A percentile compares a stretch with the other conserved stretches of the same genome.
Evolutionary conservation across 2,888 invertebrate genomes (phyloP).

Genomic region (Acleris holmiana): DNA sequence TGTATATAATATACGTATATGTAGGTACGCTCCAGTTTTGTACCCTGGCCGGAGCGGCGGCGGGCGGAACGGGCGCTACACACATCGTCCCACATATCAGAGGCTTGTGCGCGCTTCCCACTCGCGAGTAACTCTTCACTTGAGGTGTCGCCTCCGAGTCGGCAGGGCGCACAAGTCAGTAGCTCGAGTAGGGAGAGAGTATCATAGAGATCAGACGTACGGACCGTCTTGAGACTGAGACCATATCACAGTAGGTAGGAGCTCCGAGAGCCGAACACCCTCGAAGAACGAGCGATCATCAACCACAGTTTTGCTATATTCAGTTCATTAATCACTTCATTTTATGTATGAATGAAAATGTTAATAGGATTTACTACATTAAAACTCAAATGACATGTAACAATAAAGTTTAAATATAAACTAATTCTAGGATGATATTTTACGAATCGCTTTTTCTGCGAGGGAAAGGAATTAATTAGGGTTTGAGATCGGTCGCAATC

Average conservation of each 20-base stretch:
- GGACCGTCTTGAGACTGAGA: conserved; percentile 84
- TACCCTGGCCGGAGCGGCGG: conserved; percentile 68
- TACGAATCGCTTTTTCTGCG: conserved; percentile 82
- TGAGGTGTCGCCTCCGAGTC: conserved; percentile 41
- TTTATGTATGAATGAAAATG: conserved; percentile 16
- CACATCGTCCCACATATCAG: conserved; percentile 83
- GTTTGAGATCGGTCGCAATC: conserved; percentile 77
- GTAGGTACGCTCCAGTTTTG: conserved; percentile 76
- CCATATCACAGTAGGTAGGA: conserved; percentile 80
- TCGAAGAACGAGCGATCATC: conserved; percentile 79
- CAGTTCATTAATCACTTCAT: conserved; percentile 26
- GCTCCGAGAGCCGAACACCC: conserved; percentile 59
- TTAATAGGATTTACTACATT: conserved; percentile 45
- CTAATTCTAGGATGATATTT: conserved; percentile 69
- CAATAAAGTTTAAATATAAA: conserved; percentile 57
- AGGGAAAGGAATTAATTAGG: conserved; percentile 68
- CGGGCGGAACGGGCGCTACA: conserved; percentile 73
- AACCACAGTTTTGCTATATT: conserved; percentile 23
- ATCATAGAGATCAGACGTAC: conserved; percentile 79
- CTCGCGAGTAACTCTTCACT: conserved; percentile 35
- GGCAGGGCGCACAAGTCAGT: conserved; percentile 72
- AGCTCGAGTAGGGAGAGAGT: conserved; percentile 80
- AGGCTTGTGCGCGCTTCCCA: conserved; percentile 72
- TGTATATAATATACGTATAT: conserved; percentile 78
- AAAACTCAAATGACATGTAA: conserved; percentile 55